These are phyloP conservation scores for Pegea sp. DNA, from an alignment of 23 tunicate species.

Conservation along the genomic window DNA sequence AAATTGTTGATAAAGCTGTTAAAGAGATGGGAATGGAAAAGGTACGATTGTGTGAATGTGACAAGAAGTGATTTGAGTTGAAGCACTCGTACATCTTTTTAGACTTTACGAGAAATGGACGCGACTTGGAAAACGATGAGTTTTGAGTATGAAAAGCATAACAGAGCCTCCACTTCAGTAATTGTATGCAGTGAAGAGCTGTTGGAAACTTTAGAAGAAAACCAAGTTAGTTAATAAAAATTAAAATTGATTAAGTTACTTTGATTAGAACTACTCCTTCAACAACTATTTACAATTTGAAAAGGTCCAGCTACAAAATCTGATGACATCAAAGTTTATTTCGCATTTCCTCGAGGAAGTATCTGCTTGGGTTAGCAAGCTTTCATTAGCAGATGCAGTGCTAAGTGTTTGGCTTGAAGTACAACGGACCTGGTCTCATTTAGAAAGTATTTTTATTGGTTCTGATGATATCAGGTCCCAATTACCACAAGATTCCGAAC, in stretches of 20 bases:
- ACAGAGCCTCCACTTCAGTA: conserved; percentile 55
- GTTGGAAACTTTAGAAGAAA: conserved; percentile 92
- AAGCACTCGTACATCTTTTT: neutral
- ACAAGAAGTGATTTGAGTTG: neutral
- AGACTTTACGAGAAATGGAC: conserved; percentile 79
- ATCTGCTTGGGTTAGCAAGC: conserved; percentile 83
- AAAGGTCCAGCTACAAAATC: conserved; percentile 93
- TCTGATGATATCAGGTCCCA: conserved; percentile 93
- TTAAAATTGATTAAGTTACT: neutral
- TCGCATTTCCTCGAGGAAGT: conserved; percentile 95
- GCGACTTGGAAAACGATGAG: conserved; percentile 88
- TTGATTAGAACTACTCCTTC: neutral
- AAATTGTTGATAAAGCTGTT: conserved; percentile 93
- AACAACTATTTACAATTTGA: neutral
- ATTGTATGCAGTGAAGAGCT: conserved; percentile 78
- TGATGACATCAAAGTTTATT: conserved; percentile 99
- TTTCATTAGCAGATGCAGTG: conserved; percentile 74
- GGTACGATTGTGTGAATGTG: conserved; percentile 16
- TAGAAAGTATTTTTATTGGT: conserved; percentile 90
- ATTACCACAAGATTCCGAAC: conserved; percentile 75
- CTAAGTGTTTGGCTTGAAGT: conserved; percentile 94
- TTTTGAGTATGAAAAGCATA: conserved; percentile 75
- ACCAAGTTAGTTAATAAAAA: conserved; percentile 25
- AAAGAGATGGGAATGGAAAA: conserved; percentile 99
- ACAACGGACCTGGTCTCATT: conserved; percentile 95